Evolutionary conservation across 2,113 vertebrate species (phyloP).

Genomic region (Gallinago jamesoni): DNA sequence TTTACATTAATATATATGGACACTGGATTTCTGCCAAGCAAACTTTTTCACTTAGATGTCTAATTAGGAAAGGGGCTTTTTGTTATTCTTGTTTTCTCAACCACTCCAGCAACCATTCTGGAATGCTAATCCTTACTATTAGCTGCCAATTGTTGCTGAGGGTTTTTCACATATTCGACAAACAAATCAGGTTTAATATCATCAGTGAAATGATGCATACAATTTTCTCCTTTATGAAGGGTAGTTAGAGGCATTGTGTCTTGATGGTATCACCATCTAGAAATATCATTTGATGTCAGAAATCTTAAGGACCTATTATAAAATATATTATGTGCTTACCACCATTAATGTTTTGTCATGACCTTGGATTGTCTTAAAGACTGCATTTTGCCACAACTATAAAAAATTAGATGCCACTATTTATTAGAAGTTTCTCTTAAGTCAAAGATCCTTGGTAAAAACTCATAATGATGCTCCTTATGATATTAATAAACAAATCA

Average conservation of each 20-base stretch:
- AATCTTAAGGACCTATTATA: background rate
- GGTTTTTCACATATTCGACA: slow-evolving; percentile 47
- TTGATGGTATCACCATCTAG: background rate
- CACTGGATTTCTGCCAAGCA: slow-evolving; percentile 33
- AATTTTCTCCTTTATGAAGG: slow-evolving; percentile 9
- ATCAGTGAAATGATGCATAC: slow-evolving; percentile 18
- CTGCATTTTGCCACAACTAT: background rate
- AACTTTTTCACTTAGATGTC: slow-evolving; percentile 22
- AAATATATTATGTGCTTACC: background rate
- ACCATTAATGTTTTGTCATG: background rate
- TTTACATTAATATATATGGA: slow-evolving; percentile 57
- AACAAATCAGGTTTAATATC: slow-evolving; percentile 38
- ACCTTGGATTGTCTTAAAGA: background rate
- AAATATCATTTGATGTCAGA: background rate
- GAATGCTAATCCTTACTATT: slow-evolving; percentile 37
- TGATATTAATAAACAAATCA: background rate
- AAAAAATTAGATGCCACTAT: background rate
- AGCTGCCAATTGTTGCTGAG: slow-evolving; percentile 15
- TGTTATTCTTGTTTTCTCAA: slow-evolving; percentile 19
- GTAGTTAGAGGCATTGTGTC: background rate
- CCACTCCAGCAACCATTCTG: background rate
- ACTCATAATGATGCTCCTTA: background rate
- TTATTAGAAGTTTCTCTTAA: background rate
- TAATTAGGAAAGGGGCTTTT: background rate
- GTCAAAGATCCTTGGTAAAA: background rate